These are phyloP conservation scores for Campoletis sonorensis DNA, from an alignment of 1,140 invertebrate species.

Conservation along the genomic window DNA sequence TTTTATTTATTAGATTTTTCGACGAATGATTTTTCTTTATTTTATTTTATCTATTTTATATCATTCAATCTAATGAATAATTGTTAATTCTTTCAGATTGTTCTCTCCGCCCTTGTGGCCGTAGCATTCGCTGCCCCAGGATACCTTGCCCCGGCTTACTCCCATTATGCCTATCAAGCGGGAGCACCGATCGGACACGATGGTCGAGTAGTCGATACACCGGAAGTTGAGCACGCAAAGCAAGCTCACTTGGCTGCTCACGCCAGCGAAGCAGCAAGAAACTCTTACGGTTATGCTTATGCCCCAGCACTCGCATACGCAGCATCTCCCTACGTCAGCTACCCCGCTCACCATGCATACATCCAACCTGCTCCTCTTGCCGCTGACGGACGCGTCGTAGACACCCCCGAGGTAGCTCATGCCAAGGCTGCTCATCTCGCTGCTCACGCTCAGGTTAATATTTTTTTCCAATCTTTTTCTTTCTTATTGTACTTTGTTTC, in stretches of 20 bases:
- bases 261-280: constrained; percentile 66
- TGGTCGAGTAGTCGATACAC: constrained; percentile 77
- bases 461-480: constrained; percentile 25
- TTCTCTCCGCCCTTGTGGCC: constrained; percentile 51
- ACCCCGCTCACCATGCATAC: constrained; percentile 57
- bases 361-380: constrained; percentile 71
- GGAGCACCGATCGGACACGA: constrained; percentile 64
- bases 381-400: constrained; percentile 77
- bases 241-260: constrained; percentile 76
- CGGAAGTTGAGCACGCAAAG: constrained; percentile 78
- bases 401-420: constrained; percentile 80
- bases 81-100: constrained; percentile 34
- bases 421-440: constrained; percentile 79
- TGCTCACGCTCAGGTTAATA: constrained; percentile 71
- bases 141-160: background rate
- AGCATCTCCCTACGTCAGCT: constrained; percentile 48
- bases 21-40: background rate
- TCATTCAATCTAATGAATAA: background rate
- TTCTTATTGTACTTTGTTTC: background rate
- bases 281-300: constrained; percentile 63
- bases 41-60: background rate
- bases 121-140: constrained; percentile 46
- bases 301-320: constrained; percentile 55
- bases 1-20: no score
- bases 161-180: constrained; percentile 35